Evolutionary conservation across 1,140 invertebrate genomes (phyloP).

Genomic region (Diachasma alloeum): DNA sequence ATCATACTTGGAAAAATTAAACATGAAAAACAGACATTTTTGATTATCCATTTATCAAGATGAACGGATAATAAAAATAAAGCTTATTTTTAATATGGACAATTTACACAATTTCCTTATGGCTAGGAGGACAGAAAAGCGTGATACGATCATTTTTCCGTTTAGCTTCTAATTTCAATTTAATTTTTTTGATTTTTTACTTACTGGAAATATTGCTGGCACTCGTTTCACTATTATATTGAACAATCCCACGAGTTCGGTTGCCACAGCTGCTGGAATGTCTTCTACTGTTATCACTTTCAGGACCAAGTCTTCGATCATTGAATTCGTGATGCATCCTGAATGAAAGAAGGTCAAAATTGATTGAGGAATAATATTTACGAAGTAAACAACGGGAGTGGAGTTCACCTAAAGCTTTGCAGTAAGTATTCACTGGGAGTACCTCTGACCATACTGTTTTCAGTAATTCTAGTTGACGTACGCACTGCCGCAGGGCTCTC

Average conservation of each 20-base stretch:
- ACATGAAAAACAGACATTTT: no score
- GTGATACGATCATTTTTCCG: no score
- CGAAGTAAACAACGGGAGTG: constrained; percentile 21
- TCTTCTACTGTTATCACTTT: constrained; percentile 72
- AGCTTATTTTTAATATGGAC: no score
- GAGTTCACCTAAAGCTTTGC: constrained; percentile 67
- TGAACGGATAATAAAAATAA: no score
- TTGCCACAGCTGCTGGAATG: constrained; percentile 71
- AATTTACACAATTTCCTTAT: no score
- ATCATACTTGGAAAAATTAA: no score
- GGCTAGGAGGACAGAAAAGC: no score
- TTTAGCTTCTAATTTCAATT: no score
- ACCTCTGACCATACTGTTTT: constrained; percentile 87
- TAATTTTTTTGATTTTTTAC: constrained; percentile 24
- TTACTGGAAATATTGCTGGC: constrained; percentile 69
- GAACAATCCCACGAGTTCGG: constrained; percentile 69
- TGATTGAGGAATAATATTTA: not conserved
- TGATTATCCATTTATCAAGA: no score
- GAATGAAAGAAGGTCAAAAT: not conserved
- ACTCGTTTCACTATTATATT: constrained; percentile 66
- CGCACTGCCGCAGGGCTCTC: constrained; percentile 79
- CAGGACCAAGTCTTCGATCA: constrained; percentile 70
- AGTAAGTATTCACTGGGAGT: constrained; percentile 75
- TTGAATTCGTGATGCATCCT: constrained; percentile 71
- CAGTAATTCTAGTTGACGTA: constrained; percentile 83